Evolutionary conservation across 1,140 invertebrate species (phyloP).

Genomic region (Musca vetustissima): DNA sequence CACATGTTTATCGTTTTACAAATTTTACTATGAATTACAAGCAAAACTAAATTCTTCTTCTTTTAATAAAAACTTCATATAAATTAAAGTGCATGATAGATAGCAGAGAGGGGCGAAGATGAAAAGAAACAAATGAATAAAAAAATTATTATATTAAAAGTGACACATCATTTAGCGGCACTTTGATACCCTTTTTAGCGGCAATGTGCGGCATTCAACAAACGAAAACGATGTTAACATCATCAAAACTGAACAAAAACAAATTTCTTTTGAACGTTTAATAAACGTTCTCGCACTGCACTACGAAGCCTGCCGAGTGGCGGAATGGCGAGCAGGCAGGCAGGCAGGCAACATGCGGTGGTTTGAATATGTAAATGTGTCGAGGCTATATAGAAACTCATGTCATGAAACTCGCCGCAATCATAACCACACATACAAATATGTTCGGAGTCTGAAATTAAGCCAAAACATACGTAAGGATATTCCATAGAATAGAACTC

Average conservation of each 20-base stretch:
- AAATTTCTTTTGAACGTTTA: neutral
- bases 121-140: neutral
- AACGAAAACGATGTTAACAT: neutral
- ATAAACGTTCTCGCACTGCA: too few relatives aligned
- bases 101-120: too few relatives aligned
- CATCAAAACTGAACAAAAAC: neutral
- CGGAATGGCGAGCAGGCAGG: too few relatives aligned
- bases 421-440: conserved; percentile 1
- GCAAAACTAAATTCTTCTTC: too few relatives aligned
- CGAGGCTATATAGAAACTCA: neutral
- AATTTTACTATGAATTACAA: conserved; percentile 2
- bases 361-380: conserved; percentile 4
- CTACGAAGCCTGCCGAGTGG: too few relatives aligned
- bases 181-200: conserved; percentile 13
- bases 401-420: conserved; percentile 4
- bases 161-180: conserved; percentile 23
- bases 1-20: conserved; percentile 4
- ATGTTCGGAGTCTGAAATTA: neutral
- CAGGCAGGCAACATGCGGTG: neutral
- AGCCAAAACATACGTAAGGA: conserved; percentile 13
- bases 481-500: neutral
- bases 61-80: too few relatives aligned
- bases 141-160: conserved; percentile 23
- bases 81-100: too few relatives aligned
- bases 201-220: neutral